These are phyloP conservation scores for Parambassis ranga DNA, from an alignment of 2,797 vertebrate genomes.

Conservation along the genomic window DNA sequence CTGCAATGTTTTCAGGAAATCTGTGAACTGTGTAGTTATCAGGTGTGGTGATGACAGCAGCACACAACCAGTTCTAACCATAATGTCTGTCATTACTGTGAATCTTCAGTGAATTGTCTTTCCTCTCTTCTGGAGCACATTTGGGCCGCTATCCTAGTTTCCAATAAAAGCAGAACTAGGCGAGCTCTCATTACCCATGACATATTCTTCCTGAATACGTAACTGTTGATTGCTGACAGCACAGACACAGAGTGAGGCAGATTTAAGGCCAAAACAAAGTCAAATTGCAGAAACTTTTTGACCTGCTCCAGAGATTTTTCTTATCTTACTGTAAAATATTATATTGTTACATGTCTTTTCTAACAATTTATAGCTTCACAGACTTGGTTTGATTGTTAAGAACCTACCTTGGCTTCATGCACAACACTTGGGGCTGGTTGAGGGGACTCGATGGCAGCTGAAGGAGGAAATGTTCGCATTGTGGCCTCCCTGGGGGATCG, in stretches of 20 bases:
- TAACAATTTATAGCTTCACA: too few relatives aligned
- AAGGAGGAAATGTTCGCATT: constrained; percentile 90
- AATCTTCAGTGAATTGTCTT: not conserved
- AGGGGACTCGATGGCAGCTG: constrained; percentile 87
- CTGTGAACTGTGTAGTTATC: not conserved
- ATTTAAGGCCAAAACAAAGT: not conserved
- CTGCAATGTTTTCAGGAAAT: not conserved
- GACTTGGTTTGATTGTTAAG: too few relatives aligned
- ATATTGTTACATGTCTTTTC: too few relatives aligned
- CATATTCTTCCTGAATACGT: constrained; percentile 27
- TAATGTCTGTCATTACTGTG: not conserved
- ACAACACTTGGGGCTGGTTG: constrained; percentile 83
- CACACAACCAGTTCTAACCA: not conserved
- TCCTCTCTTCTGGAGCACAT: constrained; percentile 6
- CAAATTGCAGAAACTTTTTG: too few relatives aligned
- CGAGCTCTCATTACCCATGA: not conserved
- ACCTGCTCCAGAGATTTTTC: too few relatives aligned
- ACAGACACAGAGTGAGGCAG: not conserved
- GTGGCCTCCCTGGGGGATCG: constrained; percentile 93
- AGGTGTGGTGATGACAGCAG: not conserved
- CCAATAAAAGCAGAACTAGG: constrained; percentile 12
- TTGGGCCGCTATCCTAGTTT: constrained; percentile 25
- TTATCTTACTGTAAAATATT: too few relatives aligned
- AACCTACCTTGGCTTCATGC: constrained; percentile 87
- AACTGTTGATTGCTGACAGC: constrained; percentile 13